These are phyloP conservation scores for Halictus quadricinctus DNA, from an alignment of 2,888 invertebrate species.

Conservation along the genomic window DNA sequence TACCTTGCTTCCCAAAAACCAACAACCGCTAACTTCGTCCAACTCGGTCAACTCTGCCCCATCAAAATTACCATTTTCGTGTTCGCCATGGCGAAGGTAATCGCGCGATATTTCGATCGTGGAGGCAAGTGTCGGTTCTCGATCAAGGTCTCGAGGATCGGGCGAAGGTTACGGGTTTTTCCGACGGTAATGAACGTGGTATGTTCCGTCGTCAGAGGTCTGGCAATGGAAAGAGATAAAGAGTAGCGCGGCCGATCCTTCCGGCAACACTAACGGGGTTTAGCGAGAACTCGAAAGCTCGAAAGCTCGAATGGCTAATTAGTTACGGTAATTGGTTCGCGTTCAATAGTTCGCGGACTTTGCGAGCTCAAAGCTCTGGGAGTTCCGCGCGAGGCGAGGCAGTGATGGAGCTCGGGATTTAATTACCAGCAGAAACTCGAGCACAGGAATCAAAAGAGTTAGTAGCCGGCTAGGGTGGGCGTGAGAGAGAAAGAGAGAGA, in stretches of 20 bases:
- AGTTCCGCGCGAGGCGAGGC: slow-evolving; percentile 19
- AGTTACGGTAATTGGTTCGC: slow-evolving; percentile 71
- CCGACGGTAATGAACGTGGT: slow-evolving; percentile 14
- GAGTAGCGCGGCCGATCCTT: background rate
- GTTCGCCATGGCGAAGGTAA: no score
- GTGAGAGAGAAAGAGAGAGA: background rate
- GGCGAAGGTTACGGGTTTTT: slow-evolving; percentile 39
- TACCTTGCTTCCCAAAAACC: no score
- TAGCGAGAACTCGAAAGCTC: slow-evolving; percentile 61
- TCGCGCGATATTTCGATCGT: no score
- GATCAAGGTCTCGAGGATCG: slow-evolving; percentile 40
- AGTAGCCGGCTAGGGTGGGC: slow-evolving; percentile 4
- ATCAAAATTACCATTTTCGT: no score
- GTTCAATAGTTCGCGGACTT: slow-evolving; percentile 71
- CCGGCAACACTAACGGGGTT: slow-evolving; percentile 52
- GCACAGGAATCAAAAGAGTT: slow-evolving; percentile 59
- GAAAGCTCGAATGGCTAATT: slow-evolving; percentile 68
- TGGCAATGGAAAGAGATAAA: no score
- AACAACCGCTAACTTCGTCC: no score
- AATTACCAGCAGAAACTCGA: slow-evolving; percentile 65
- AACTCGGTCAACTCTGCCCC: no score
- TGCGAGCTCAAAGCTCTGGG: slow-evolving; percentile 65
- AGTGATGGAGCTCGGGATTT: slow-evolving; percentile 65
- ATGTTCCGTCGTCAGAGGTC: background rate
- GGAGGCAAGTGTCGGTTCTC: background rate